Evolutionary conservation across 2,888 invertebrate species (phyloP).

Genomic region (Allolobophora icterica): DNA sequence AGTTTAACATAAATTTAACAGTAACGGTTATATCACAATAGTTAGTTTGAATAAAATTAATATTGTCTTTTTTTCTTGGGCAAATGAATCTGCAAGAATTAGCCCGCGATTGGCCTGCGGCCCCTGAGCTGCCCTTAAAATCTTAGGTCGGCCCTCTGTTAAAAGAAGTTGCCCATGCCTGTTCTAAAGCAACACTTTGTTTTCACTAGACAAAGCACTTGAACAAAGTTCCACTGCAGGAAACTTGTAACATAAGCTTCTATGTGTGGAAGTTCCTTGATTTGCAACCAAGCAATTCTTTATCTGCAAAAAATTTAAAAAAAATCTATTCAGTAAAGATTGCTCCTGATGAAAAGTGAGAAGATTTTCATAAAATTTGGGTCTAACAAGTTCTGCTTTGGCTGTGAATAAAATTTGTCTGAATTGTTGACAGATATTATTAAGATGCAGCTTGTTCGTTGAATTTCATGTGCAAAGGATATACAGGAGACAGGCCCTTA

Average conservation of each 20-base stretch:
- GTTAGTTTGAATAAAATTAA: no score
- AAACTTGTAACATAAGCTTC: background rate
- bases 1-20: no score
- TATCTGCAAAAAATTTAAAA: no score
- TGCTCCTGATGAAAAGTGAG: background rate
- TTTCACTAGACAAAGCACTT: background rate
- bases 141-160: no score
- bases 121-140: no score
- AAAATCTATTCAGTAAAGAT: background rate
- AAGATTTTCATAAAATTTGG: background rate
- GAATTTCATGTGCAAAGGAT: background rate
- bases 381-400: background rate
- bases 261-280: background rate
- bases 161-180: no score
- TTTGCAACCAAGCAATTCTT: background rate
- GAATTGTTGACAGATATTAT: background rate
- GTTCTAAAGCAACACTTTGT: background rate
- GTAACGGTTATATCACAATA: no score
- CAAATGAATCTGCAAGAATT: no score
- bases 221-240: background rate
- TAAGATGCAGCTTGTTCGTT: background rate
- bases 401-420: background rate
- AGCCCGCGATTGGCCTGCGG: no score
- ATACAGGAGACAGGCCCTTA: no score
- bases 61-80: no score